Conservation (phyloP, 2,888 invertebrate species). For the Drosophila anceps region DNA sequence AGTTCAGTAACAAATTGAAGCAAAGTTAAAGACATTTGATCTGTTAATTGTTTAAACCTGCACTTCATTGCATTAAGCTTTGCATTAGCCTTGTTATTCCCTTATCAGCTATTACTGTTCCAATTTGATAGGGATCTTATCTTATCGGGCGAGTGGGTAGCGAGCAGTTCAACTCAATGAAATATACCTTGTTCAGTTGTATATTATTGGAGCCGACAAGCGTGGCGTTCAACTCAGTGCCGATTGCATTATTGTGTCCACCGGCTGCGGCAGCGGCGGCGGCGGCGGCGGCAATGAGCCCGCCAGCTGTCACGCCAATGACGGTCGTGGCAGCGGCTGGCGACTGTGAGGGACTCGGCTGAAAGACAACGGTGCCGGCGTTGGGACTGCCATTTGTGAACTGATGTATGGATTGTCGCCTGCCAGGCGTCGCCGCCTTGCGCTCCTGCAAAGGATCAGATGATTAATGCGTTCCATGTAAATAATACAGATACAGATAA, state of each 20-base stretch:
- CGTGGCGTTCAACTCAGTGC: conserved; percentile 86
- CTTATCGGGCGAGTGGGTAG: conserved; percentile 29
- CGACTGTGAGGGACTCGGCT: conserved; percentile 86
- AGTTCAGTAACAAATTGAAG: not conserved
- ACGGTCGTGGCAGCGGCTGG: conserved; percentile 85
- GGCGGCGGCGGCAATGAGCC: conserved; percentile 74
- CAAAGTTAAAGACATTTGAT: not conserved
- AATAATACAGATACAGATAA: not conserved
- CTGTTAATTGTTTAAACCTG: not conserved
- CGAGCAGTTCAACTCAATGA: not conserved
- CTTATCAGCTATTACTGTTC: conserved; percentile 41
- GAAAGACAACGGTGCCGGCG: conserved; percentile 85
- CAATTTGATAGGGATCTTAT: conserved; percentile 51
- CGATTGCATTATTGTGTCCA: conserved; percentile 75
- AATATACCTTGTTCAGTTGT: conserved; percentile 84
- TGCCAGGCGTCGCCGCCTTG: conserved; percentile 86
- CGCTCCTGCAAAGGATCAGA: conserved; percentile 80
- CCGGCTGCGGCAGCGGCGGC: conserved; percentile 57
- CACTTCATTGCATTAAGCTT: not conserved
- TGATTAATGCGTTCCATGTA: conserved; percentile 10
- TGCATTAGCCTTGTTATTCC: conserved; percentile 8
- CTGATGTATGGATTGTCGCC: conserved; percentile 85
- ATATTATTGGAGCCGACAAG: conserved; percentile 86
- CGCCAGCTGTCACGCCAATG: conserved; percentile 84
- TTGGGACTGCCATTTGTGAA: conserved; percentile 85